Evolutionary conservation across 2,113 vertebrate genomes (phyloP).

Genomic region (Ia io): DNA sequence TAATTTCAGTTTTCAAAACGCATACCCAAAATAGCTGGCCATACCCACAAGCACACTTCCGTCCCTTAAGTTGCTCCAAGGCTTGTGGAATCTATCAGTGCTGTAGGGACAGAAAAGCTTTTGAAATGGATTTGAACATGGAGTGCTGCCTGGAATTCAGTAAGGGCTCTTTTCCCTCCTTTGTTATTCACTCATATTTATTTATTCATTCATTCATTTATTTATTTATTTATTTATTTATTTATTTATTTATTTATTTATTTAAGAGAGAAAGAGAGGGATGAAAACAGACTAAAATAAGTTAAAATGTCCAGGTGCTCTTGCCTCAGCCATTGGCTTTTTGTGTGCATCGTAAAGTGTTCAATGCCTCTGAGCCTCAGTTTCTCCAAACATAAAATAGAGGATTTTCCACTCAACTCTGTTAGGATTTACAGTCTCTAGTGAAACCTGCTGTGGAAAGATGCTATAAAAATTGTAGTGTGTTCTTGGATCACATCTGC

Average conservation of each 20-base stretch:
- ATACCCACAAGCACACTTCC: constrained; percentile 41
- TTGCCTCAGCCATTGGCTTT: neutral
- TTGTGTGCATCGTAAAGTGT: neutral
- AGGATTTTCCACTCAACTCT: constrained; percentile 28
- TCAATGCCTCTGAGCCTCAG: constrained; percentile 36
- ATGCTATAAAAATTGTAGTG: constrained; percentile 48
- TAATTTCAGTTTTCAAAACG: constrained; percentile 53
- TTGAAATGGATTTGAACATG: constrained; percentile 54
- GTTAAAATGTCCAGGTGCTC: constrained; percentile 10
- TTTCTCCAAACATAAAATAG: constrained; percentile 52
- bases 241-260: neutral
- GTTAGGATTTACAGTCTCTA: constrained; percentile 25
- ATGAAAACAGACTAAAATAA: constrained; percentile 44
- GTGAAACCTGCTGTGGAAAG: constrained; percentile 44
- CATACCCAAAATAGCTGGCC: constrained; percentile 61
- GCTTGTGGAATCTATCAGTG: constrained; percentile 33
- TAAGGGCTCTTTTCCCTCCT: neutral
- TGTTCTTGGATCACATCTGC: constrained; percentile 55
- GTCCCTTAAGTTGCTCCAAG: constrained; percentile 51
- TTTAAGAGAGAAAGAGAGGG: neutral
- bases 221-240: too few species aligned
- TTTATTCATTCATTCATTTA: neutral
- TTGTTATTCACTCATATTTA: neutral
- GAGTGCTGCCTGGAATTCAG: neutral
- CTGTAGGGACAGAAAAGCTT: neutral